Base-by-base conservation (phyloP, 2,797 vertebrate genomes). In the Yasuhikotakia modesta region DNA sequence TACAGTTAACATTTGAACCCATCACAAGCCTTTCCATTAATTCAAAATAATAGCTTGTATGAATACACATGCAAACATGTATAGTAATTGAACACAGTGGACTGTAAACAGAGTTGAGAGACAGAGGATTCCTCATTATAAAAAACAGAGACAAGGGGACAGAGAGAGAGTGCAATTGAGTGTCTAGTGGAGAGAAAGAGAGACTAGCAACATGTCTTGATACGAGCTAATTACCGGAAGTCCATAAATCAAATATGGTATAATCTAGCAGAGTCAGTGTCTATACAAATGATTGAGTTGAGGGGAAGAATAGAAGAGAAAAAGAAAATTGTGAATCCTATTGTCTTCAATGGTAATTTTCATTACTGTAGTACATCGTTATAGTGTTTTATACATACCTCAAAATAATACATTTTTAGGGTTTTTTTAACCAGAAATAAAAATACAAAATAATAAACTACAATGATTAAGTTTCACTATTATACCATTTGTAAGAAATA, bases 1-100 rank as follows among this genome's bases (percentile, higher is more conserved):
- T 52, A 50, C 58, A 63, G 69, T 76, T 81, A 76, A 65, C 73
- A 70, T 79, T 77, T 73, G 78, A 84, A 77, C 73, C 70, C 68
- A 55, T 70, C 48, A 17, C 19, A 43, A 63, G 73, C 6, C 63
- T 60, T 71, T 52, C 63, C 35, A 72, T 79, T 82, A 61, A 57
- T 73, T 69, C 8, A 5, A 19, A 50, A 70, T 39, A 78, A 2
- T 45, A 46, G 35, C 60, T 50, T 45, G 79, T 57, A 50, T 64
- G 52, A 76, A 70, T 55, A 50, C 3, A 5, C 55, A 24, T 6
- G 6, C 22, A 7, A 35, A 58, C 50, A 57, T 22, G 50, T 6
- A 52, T 12, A 50, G 27, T 58, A 55, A 64, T 45, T 63, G 35
- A 64, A 27, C 53, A 78, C 57, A 70, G 24, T 43, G 21, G 57